Evolutionary conservation across 2,797 vertebrate genomes (phyloP), one percentile per base, ranked within the genome.

Genomic region (Geotrypetes seraphini): DNA sequence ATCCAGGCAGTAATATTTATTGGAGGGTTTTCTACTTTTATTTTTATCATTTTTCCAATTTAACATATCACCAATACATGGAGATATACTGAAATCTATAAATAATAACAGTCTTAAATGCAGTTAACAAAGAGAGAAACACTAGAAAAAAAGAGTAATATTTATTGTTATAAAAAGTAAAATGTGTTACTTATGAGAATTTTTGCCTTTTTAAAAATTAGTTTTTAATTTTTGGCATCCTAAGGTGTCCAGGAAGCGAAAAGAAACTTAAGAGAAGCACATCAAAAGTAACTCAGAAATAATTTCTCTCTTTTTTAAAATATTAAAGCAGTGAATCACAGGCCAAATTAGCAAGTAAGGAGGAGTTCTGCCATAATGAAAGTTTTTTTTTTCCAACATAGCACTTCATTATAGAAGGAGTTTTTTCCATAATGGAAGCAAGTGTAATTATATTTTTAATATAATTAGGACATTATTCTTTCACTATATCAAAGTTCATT

Each of bases 381-480:
- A 81, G 77, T 68, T 79, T 71, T 76, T 71, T 76, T n/a, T 75
- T 78, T 76, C 69, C 69, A 74, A 83, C 79, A 83, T 81, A 81
- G 78, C 73, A 71, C 76, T 81, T 81, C 79, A 81, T 83, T 83
- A 81, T 81, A 79, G 78, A 81, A 66, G 73, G 69, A 78, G 66
- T 76, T 83, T 80, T 61, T 79, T 66, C 73, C 74, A 74, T 83
- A 79, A 84, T 81, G 80, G 77, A 69, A 78, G 78, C 76, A 82
- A 81, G 75, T 80, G 78, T 81, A 81, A 80, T 81, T 83, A 79
- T 78, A 80, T 75, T 82, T 84, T 80, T 82, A 82, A 77, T 79
- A 79, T 81, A 82, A 84, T 84, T 82, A 82, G 78, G 74, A 81
- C 77, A 83, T 83, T 80, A 82, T 84, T 82, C 80, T 83, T 83